A percentile compares a stretch with the other conserved stretches of the same genome.
Evolutionary conservation across 2,888 invertebrate species (phyloP).

Genomic region (Myopa tessellatipennis): DNA sequence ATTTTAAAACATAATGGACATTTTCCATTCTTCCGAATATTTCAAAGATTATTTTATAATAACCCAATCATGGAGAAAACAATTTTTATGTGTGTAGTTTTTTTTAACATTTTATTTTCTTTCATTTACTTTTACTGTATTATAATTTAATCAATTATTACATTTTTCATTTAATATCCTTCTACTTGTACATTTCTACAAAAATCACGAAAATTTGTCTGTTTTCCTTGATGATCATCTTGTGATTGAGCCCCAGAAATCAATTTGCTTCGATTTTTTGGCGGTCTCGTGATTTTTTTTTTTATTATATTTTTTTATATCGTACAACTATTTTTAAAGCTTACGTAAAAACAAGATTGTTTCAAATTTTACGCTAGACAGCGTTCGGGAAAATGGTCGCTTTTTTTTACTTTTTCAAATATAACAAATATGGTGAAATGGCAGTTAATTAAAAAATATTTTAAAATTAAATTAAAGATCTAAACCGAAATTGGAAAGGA

Average conservation of each 20-base stretch:
- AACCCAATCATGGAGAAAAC: not conserved
- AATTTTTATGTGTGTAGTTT: not conserved
- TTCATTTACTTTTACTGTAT: not conserved
- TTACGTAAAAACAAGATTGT: not conserved
- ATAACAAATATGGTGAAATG: slow-evolving; percentile 45
- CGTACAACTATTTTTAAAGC: slow-evolving; percentile 9
- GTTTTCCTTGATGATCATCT: not conserved
- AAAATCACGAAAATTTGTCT: not conserved
- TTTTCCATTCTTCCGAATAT: no score
- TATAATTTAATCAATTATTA: slow-evolving; percentile 12
- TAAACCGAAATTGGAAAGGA: no score
- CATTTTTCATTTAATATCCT: slow-evolving; percentile 1
- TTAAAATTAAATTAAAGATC: slow-evolving; percentile 40
- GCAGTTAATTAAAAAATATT: slow-evolving; percentile 45
- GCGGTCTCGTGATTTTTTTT: not conserved
- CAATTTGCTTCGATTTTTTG: not conserved
- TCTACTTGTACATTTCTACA: slow-evolving; percentile 35
- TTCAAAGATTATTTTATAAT: no score
- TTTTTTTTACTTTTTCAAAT: not conserved
- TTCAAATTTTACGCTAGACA: slow-evolving; percentile 1
- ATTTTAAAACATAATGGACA: no score
- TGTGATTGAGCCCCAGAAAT: not conserved
- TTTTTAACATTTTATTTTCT: not conserved
- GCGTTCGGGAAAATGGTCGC: not conserved
- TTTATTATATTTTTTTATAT: not conserved